Percentiles rank a stretch among this genome's conserved stretches.
Evolutionary conservation across 2,113 vertebrate species (phyloP).

Genomic region (Peucedramus taeniatus): DNA sequence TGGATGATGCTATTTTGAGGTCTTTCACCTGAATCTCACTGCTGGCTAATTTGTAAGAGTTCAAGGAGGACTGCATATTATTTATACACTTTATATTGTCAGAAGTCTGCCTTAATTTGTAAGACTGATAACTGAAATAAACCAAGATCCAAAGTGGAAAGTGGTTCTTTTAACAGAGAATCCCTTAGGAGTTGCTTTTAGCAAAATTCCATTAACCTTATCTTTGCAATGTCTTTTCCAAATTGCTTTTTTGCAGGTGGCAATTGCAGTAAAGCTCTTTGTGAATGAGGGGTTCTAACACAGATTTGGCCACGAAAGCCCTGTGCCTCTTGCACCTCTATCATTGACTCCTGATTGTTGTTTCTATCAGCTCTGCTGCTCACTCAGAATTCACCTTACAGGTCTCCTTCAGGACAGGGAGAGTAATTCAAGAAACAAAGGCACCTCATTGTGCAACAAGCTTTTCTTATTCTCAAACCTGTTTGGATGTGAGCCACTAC

Average conservation of each 20-base stretch:
- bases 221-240: constrained; percentile 14
- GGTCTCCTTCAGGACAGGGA: background rate
- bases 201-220: constrained; percentile 53
- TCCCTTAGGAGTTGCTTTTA: background rate
- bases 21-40: background rate
- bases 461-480: background rate
- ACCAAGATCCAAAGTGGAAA: background rate
- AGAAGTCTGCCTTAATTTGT: background rate
- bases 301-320: background rate
- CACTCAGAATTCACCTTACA: background rate
- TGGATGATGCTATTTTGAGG: background rate
- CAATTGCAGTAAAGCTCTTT: background rate
- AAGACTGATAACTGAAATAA: constrained; percentile 6
- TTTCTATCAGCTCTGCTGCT: background rate
- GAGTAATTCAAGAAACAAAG: background rate
- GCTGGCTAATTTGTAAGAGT: background rate
- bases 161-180: background rate
- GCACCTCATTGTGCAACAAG: background rate
- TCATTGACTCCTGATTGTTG: background rate
- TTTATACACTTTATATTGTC: background rate
- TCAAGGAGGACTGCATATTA: background rate
- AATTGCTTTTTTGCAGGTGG: constrained; percentile 31
- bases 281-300: background rate
- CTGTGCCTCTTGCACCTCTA: background rate
- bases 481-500: background rate